These are phyloP conservation scores for Callopanchax toddi DNA, from an alignment of 2,113 vertebrate species.

Conservation along the genomic window DNA sequence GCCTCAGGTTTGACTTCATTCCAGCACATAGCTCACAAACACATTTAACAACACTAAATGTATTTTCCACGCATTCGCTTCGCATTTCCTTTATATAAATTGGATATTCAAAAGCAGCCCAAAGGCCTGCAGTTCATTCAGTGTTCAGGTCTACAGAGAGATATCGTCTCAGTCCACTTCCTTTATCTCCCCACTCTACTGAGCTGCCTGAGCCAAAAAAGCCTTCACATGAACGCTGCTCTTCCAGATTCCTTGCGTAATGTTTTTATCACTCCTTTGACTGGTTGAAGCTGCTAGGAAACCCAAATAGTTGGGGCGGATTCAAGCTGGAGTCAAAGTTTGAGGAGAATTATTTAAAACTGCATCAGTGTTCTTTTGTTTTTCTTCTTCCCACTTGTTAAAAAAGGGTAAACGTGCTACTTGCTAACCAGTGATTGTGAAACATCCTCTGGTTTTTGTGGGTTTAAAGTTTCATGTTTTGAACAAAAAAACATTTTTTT, in stretches of 20 bases:
- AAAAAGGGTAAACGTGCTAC: too few species aligned
- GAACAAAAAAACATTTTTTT: too few species aligned
- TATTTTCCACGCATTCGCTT: not conserved
- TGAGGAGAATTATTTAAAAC: not conserved
- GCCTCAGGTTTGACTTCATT: slow-evolving; percentile 5
- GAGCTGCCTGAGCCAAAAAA: slow-evolving; percentile 15
- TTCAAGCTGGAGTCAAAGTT: not conserved
- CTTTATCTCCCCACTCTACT: slow-evolving; percentile 24
- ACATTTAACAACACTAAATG: not conserved
- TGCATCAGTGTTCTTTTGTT: too few species aligned
- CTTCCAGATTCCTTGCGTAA: not conserved
- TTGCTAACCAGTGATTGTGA: too few species aligned
- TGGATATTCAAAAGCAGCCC: slow-evolving; percentile 5
- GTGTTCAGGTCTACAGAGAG: slow-evolving; percentile 13
- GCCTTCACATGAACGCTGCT: not conserved
- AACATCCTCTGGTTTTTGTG: too few species aligned
- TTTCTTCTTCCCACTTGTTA: too few species aligned
- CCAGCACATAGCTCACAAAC: not conserved
- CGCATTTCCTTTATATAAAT: slow-evolving; percentile 14
- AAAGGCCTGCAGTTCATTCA: not conserved
- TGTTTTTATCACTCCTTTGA: not conserved
- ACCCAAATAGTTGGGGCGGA: not conserved
- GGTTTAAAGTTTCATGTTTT: too few species aligned
- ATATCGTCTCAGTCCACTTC: slow-evolving; percentile 29
- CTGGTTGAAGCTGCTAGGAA: not conserved